Evolutionary conservation across 2,888 invertebrate species (phyloP), one percentile per base, ranked within the genome.

Genomic region (Meteorus cinctellus): DNA sequence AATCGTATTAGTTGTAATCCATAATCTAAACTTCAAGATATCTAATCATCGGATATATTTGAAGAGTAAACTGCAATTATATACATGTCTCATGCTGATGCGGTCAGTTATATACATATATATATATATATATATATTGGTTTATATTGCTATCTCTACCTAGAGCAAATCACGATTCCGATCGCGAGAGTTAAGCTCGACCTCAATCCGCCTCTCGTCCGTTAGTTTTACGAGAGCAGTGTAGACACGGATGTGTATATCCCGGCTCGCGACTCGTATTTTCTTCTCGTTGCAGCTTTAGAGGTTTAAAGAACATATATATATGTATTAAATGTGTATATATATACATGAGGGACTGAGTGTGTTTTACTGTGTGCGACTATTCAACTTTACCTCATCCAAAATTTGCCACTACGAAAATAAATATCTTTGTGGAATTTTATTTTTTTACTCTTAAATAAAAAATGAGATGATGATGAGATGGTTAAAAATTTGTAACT

Each of bases 191-290:
- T 51, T 69, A 69, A 69, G 69, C 69, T 69, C 51, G 69, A 69
- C 69, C 69, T 69, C 48, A 69, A 69, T 69, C 69, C 51, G 55
- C 55, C 55, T 55, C 55, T 55, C 51, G 55, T 69, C 69, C 51
- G 69, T 69, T 69, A 69, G 55, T 69, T 69, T 69, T 69, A 69
- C 51, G 69, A 69, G 55, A 69, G 48, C 55, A 48, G 51, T 48
- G 51, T 48, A 51, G 34, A 29, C 29, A 55, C 29, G 36, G n/a
- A 69, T 69, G 29, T 69, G 27, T 68, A 24, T 24, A 41, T 27
- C 14, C 51, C 24, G 27, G 16, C 29, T 29, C 31, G 48, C 19
- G 31, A 31, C 36, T 62, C 65, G 65, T 65, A 36, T 65, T 34
- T 29, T 34, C 34, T 31, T 29, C n/a, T 34, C 41, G n/a, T 19